A percentile compares a stretch with the other conserved stretches of the same genome.
These are phyloP conservation scores for Zaprionus lachaisei DNA, from an alignment of 1,140 invertebrate genomes.

Conservation along the genomic window DNA sequence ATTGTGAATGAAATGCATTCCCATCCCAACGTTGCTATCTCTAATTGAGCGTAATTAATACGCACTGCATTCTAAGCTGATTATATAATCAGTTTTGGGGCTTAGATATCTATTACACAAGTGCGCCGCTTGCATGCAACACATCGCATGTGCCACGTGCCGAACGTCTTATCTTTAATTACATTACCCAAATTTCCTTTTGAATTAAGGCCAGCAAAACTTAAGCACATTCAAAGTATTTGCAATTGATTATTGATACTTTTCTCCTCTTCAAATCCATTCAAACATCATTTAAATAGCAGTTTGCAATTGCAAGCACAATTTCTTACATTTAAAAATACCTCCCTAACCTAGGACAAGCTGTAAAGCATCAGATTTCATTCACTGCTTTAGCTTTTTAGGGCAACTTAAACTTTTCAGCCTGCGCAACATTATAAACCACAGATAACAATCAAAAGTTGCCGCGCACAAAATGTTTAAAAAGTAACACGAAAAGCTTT, in stretches of 20 bases:
- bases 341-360: conserved; percentile 12
- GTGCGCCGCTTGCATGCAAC: background rate
- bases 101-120: conserved; percentile 19
- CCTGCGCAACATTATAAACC: conserved; percentile 1
- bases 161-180: conserved; percentile 16
- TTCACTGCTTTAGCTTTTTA: background rate
- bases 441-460: conserved; percentile 9
- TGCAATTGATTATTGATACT: no score
- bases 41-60: conserved; percentile 49
- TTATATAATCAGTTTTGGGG: conserved; percentile 30
- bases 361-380: no score
- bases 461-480: conserved; percentile 38
- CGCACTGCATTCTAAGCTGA: conserved; percentile 31
- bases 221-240: background rate
- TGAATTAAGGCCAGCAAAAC: background rate
- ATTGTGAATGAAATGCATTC: conserved; percentile 19
- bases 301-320: background rate
- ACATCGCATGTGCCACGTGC: background rate
- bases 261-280: background rate
- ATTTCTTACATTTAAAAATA: background rate
- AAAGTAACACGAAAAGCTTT: conserved; percentile 31
- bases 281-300: background rate
- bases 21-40: background rate
- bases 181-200: background rate
- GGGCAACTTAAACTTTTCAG: background rate